Evolutionary conservation across 1,140 invertebrate species (phyloP).

Genomic region (Pseudoatta argentina): DNA sequence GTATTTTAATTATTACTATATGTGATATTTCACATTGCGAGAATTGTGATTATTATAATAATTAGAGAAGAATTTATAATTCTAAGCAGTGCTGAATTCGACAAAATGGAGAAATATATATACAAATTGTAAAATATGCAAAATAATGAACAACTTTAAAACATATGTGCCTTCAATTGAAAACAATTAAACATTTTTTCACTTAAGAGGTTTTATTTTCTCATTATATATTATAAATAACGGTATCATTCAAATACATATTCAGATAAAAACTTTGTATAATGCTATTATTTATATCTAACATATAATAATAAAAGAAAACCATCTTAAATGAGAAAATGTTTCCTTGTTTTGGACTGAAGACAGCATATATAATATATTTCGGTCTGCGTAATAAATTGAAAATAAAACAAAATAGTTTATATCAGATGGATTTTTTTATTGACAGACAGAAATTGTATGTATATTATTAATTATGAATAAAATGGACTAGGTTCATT

Average conservation of each 20-base stretch:
- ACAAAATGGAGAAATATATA: too few species aligned
- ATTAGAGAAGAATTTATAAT: background rate
- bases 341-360: background rate
- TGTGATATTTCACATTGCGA: background rate
- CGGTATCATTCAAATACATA: background rate
- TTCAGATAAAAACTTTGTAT: too few species aligned
- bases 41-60: background rate
- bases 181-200: background rate
- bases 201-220: background rate
- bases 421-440: constrained; percentile 17
- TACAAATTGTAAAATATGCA: background rate
- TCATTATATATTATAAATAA: background rate
- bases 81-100: too few species aligned
- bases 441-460: constrained; percentile 29
- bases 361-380: background rate
- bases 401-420: background rate
- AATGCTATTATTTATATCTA: background rate
- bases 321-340: background rate
- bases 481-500: constrained; percentile 23
- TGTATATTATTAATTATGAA: constrained; percentile 37
- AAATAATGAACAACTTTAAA: background rate
- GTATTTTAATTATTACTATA: background rate
- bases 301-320: background rate
- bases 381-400: background rate
- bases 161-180: background rate